Conservation (phyloP, 2,797 vertebrate genomes). For the Gallirallus australis region DNA sequence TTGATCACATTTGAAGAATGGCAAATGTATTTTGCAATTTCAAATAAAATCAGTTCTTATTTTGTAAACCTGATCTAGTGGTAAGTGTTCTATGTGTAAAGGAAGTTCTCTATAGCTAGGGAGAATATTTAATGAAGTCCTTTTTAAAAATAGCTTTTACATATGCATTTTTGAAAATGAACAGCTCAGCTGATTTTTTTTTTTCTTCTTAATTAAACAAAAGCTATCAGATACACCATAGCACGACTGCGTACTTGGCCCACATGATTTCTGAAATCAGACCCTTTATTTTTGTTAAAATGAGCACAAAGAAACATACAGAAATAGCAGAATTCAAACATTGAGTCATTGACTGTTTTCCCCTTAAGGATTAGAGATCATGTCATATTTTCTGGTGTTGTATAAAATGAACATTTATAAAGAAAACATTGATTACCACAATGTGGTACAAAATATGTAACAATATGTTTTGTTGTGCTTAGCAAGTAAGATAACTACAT, state of each 20-base stretch:
- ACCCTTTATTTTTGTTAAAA: not conserved
- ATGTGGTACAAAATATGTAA: not conserved
- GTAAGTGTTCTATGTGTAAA: not conserved
- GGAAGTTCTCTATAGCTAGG: not conserved
- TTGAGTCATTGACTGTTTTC: not conserved
- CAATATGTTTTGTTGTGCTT: not conserved
- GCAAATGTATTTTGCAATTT: not conserved
- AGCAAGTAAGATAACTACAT: not conserved
- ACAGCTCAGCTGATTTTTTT: not conserved
- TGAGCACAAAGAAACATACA: not conserved
- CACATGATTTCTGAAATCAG: not conserved
- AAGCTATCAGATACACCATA: not conserved
- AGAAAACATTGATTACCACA: not conserved
- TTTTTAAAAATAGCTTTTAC: not conserved
- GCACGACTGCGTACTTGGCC: not conserved
- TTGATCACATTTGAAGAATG: not conserved
- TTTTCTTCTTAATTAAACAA: not conserved
- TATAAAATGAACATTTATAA: not conserved
- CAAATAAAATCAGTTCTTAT: not conserved
- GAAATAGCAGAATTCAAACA: not conserved
- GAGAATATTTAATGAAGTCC: not conserved
- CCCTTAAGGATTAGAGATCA: not conserved
- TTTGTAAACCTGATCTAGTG: not conserved
- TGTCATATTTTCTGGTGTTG: not conserved
- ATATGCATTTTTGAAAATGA: not conserved